Conservation (phyloP, 2,888 invertebrate species). For the Metopia argyrocephala region DNA sequence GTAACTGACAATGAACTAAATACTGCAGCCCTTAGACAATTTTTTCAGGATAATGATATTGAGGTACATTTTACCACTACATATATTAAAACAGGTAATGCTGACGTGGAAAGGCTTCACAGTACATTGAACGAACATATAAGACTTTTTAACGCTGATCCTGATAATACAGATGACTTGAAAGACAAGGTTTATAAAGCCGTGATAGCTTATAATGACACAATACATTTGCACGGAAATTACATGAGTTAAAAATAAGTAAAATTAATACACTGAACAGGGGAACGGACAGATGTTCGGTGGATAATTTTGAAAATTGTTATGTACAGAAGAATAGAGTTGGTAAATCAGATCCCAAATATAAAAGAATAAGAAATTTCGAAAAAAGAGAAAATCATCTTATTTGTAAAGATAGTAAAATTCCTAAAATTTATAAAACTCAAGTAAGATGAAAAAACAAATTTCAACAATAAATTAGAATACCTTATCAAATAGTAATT, state of each 20-base stretch:
- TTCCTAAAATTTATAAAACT: neutral
- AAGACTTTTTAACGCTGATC: slow-evolving; percentile 6
- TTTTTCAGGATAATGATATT: neutral
- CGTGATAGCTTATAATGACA: neutral
- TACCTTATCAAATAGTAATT: neutral
- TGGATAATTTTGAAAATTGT: too few species aligned
- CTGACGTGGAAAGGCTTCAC: neutral
- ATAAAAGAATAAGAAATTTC: neutral
- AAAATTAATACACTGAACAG: neutral
- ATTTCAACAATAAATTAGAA: neutral
- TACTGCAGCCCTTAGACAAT: neutral
- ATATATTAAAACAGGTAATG: neutral
- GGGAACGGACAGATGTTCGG: too few species aligned
- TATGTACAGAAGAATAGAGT: neutral
- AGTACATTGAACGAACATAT: slow-evolving; percentile 5
- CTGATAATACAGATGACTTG: neutral
- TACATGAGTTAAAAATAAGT: too few species aligned
- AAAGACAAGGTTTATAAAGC: neutral
- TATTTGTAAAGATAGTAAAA: neutral
- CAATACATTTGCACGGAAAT: too few species aligned
- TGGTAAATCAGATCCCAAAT: neutral
- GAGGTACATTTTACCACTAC: neutral
- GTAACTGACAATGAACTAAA: slow-evolving; percentile 9
- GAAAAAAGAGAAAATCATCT: neutral
- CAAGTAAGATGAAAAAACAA: neutral